phyloP scores from a whole-genome alignment of 1,140 invertebrate species.

The Drosophila arizonae region DNA sequence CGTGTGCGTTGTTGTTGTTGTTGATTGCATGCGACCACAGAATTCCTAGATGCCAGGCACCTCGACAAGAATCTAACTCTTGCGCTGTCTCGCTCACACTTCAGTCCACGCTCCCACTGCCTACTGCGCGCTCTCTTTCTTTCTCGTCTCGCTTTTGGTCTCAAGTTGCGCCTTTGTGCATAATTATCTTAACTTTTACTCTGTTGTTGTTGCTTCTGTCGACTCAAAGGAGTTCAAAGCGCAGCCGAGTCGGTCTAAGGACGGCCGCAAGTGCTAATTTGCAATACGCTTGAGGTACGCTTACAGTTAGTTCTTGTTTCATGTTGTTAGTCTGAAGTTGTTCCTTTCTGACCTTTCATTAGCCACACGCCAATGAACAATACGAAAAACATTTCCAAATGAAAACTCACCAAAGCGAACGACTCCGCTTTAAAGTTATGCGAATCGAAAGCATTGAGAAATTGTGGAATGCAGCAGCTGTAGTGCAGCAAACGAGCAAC shows the following conservation, averaged over 20 bases:
- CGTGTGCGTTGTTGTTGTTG: conserved; percentile 32
- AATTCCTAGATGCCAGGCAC: conserved; percentile 28
- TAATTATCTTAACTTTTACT: conserved; percentile 71
- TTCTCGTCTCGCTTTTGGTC: not conserved
- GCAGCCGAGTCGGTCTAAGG: conserved; percentile 12
- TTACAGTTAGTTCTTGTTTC: conserved; percentile 36
- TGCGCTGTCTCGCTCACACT: conserved; percentile 7
- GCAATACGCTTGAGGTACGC: conserved; percentile 55
- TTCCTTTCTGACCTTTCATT: conserved; percentile 56
- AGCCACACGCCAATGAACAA: conserved; percentile 61
- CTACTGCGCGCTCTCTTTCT: not conserved
- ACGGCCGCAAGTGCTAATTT: conserved; percentile 44
- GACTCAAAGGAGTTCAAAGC: conserved; percentile 65
- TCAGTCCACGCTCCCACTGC: too few species aligned
- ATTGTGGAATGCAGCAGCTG: too few species aligned
- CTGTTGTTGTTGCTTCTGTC: conserved; percentile 16
- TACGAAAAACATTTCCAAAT: conserved; percentile 37
- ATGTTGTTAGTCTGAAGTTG: conserved; percentile 10
- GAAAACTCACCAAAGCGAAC: too few species aligned
- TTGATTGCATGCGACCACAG: conserved; percentile 34
- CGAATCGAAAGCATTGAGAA: too few species aligned
- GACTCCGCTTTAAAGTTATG: too few species aligned
- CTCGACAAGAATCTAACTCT: conserved; percentile 32
- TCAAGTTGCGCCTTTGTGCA: conserved; percentile 36
- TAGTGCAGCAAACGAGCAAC: too few species aligned